Percentiles rank a stretch among this genome's conserved stretches.
These are phyloP conservation scores for Hyperoplus immaculatus DNA, from an alignment of 2,797 vertebrate genomes.

Conservation along the genomic window DNA sequence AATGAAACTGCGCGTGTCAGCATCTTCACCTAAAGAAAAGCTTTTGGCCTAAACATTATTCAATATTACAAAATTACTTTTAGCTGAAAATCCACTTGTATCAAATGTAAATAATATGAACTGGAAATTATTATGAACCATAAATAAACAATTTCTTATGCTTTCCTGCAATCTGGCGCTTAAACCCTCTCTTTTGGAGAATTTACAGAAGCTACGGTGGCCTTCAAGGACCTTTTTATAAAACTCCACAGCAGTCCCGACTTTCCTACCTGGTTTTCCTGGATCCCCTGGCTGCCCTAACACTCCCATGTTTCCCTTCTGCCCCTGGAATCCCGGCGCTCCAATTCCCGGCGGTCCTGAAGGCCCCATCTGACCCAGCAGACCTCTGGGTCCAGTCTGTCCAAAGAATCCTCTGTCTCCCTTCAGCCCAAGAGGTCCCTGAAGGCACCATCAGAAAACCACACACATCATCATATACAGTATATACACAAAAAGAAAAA, in stretches of 20 bases:
- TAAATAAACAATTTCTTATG: no score
- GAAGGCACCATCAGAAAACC: not conserved
- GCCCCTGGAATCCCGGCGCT: conserved; percentile 62
- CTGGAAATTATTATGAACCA: no score
- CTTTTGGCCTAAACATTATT: no score
- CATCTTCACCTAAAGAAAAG: no score
- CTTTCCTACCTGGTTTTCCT: conserved; percentile 70
- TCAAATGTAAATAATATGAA: no score
- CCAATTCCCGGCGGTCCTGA: conserved; percentile 72
- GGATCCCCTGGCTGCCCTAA: conserved; percentile 63
- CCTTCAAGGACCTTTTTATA: no score
- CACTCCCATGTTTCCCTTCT: conserved; percentile 67
- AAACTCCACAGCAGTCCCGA: not conserved
- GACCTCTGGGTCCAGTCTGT: conserved; percentile 59
- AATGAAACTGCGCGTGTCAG: no score
- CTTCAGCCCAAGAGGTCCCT: conserved; percentile 72
- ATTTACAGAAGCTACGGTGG: not conserved
- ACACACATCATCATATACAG: not conserved
- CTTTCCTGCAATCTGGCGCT: not conserved
- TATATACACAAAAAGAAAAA: not conserved
- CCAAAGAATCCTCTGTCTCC: conserved; percentile 68
- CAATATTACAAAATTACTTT: no score
- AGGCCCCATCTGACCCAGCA: conserved; percentile 73
- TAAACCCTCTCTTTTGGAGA: not conserved
- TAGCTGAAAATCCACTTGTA: no score